phyloP scores from a whole-genome alignment of 2,797 vertebrate species.

The Liparis tanakae region DNA sequence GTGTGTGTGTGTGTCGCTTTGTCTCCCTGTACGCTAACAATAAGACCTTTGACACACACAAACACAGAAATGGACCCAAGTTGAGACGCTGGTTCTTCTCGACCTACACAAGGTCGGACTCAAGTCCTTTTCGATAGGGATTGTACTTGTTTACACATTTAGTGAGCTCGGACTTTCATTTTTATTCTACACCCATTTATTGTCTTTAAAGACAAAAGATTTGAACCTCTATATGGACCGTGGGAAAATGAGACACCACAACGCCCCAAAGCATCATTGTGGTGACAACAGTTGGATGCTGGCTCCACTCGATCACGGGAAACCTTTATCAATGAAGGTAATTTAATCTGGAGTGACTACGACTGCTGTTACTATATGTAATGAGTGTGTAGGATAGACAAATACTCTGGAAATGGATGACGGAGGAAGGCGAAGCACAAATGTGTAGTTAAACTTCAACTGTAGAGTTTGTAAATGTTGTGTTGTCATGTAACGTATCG shows the following conservation, averaged over 20 bases:
- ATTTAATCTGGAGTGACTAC: conserved; percentile 30
- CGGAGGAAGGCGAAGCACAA: not conserved
- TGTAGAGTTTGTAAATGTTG: not conserved
- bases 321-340: conserved; percentile 54
- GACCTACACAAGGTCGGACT: not conserved
- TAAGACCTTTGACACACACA: conserved; percentile 67
- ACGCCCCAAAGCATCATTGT: conserved; percentile 18
- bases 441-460: not conserved
- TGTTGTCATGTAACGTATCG: not conserved
- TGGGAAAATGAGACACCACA: conserved; percentile 27
- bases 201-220: conserved; percentile 11
- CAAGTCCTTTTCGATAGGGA: not conserved
- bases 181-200: not conserved
- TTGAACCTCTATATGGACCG: conserved; percentile 8
- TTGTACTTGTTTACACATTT: not conserved
- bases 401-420: not conserved
- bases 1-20: conserved; percentile 50
- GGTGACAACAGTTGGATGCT: conserved; percentile 16
- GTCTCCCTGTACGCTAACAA: conserved; percentile 61
- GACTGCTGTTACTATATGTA: conserved; percentile 7
- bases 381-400: not conserved
- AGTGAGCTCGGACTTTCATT: not conserved
- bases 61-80: conserved; percentile 38
- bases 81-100: conserved; percentile 26
- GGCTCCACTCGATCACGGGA: conserved; percentile 22